Percentiles rank a stretch among this genome's conserved stretches.
Conservation (phyloP, 2,888 invertebrate genomes). For the Lobophora halterata region DNA sequence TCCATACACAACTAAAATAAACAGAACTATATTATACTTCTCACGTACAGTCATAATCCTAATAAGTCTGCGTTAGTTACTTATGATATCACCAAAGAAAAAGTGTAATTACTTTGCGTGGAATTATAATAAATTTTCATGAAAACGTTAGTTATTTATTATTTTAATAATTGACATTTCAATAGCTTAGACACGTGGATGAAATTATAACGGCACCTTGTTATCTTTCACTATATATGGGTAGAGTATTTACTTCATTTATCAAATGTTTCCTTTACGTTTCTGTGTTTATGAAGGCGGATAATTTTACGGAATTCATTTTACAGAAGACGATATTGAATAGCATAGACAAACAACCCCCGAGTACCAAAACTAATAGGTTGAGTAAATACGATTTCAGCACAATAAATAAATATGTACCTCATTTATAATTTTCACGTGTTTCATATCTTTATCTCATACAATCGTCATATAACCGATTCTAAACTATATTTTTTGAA, state of each 20-base stretch:
- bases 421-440: conserved; percentile 63
- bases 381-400: conserved; percentile 52
- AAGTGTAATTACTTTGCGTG: conserved; percentile 21
- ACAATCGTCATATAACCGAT: conserved; percentile 61
- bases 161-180: conserved; percentile 62
- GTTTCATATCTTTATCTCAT: conserved; percentile 54
- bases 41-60: conserved; percentile 45
- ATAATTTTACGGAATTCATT: conserved; percentile 18
- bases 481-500: conserved; percentile 67
- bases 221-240: background rate
- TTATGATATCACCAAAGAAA: conserved; percentile 22
- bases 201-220: conserved; percentile 33
- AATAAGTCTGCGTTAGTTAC: conserved; percentile 33
- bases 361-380: conserved; percentile 46
- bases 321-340: conserved; percentile 20
- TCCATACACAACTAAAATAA: conserved; percentile 38
- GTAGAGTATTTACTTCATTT: background rate
- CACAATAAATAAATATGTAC: conserved; percentile 68
- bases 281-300: conserved; percentile 15
- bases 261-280: background rate
- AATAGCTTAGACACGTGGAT: conserved; percentile 48
- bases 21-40: conserved; percentile 78
- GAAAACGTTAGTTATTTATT: conserved; percentile 35
- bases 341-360: conserved; percentile 49
- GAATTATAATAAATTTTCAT: conserved; percentile 29